Evolutionary conservation across 2,113 vertebrate species (phyloP).

Genomic region (Charina bottae): DNA sequence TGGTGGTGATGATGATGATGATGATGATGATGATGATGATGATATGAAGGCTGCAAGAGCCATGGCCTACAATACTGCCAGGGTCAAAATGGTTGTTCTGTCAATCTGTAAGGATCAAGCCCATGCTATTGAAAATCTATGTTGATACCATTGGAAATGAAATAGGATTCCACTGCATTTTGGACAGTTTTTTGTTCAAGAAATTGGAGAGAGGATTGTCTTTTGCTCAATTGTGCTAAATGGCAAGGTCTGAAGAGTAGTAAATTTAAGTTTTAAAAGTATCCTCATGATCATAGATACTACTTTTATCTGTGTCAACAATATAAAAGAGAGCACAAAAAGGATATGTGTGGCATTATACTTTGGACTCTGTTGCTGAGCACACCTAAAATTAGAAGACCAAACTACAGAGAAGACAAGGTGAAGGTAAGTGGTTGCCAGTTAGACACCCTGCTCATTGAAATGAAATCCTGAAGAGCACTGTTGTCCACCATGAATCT

Average conservation of each 20-base stretch:
- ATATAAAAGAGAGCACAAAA: not conserved
- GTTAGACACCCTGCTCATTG: not conserved
- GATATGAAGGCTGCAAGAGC: not conserved
- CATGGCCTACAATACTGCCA: not conserved
- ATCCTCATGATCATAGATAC: not conserved
- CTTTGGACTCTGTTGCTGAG: not conserved
- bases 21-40: not conserved
- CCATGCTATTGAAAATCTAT: not conserved
- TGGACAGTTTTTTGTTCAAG: not conserved
- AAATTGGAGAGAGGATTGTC: not conserved
- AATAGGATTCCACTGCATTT: not conserved
- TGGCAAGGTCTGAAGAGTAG: not conserved
- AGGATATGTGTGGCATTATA: not conserved
- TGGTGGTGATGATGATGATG: not conserved
- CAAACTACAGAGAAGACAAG: not conserved
- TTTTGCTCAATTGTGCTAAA: not conserved
- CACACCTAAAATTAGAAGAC: too few relatives aligned
- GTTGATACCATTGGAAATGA: not conserved
- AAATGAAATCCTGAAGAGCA: not conserved
- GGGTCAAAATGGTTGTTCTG: not conserved
- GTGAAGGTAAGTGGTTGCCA: not conserved
- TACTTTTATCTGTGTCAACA: not conserved
- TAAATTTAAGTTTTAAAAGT: not conserved
- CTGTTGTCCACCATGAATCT: not conserved
- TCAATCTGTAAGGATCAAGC: not conserved